Base-by-base conservation (phyloP, 2,113 vertebrate genomes). In the Chionis minor region DNA sequence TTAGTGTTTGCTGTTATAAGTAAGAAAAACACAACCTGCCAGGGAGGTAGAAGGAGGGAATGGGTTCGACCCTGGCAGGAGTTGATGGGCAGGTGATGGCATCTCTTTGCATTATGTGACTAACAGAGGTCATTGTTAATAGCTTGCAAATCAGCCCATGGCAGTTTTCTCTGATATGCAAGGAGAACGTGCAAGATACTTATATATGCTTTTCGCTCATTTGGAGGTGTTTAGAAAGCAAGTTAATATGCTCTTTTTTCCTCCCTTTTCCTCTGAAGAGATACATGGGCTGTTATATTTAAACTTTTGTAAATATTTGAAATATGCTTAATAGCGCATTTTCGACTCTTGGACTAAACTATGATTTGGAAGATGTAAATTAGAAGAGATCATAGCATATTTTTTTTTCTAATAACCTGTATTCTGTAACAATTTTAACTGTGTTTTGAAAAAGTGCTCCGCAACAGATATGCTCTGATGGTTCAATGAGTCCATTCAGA, bases 401-500 rank as follows among this genome's bases (percentile, higher is more conserved):
- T 90, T 83, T 79, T 81, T 79, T 86, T 72, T 15, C 27, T 59
- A 61, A 63, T 47, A 49, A 15, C 47, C 51, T 33, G 13, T 20
- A 33, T 62, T 71, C 67, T 86, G 27, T 83, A 73, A 35, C 23
- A 77, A 32, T 87, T 86, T 30, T 72, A 27, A 47, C 56, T 59
- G 18, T 79, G 18, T 84, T 86, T 90, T 85, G 42, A 81, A 78
- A 88, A 86, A 59, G 62, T 35, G 30, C 32, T 89, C 62, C 49
- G 35, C 51, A 87, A 49, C n/a, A 86, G 58, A 66, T 67, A 71
- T 6, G 81, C 79, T 90, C 70, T 47, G 67, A 26, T 71, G 35
- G 75, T 91, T 93, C 72, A 77, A n/a, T 67, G 71, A 95, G 47
- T 95, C 84, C 38, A 69, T 94, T 86, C 82, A 89, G 81, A 85